phyloP scores from a whole-genome alignment of 2,113 vertebrate species.

The Panthera uncia region DNA sequence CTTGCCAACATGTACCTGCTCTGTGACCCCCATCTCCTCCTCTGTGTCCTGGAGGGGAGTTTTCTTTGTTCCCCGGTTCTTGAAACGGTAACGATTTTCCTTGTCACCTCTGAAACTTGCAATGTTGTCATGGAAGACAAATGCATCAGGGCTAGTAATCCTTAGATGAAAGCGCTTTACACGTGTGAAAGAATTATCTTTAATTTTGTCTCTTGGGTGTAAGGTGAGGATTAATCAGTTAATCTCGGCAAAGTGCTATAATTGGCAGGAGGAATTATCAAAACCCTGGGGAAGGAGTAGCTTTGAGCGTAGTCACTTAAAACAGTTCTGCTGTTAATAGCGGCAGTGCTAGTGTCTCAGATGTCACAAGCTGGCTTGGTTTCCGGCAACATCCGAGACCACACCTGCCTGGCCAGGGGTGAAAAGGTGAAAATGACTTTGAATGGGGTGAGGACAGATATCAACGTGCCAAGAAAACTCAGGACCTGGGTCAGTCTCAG shows the following conservation, averaged over 20 bases:
- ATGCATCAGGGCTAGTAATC: conserved; percentile 34
- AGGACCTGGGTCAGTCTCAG: not conserved
- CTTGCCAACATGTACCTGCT: not conserved
- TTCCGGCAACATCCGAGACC: not conserved
- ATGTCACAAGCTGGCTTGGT: not conserved
- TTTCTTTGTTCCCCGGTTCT: conserved; percentile 21
- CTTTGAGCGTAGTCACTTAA: conserved; percentile 44
- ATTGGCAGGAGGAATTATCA: conserved; percentile 67
- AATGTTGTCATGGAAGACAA: conserved; percentile 51
- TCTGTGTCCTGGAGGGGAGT: not conserved
- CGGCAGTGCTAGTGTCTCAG: not conserved
- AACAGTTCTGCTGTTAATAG: not conserved
- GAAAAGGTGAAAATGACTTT: conserved; percentile 42
- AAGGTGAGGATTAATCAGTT: conserved; percentile 74
- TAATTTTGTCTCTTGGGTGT: conserved; percentile 68
- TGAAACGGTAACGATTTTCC: conserved; percentile 61
- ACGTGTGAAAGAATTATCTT: conserved; percentile 58
- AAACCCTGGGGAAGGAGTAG: conserved; percentile 53
- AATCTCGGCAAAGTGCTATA: conserved; percentile 69
- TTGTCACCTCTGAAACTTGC: conserved; percentile 46
- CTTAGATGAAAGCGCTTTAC: conserved; percentile 63
- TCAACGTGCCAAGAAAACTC: not conserved
- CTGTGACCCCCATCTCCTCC: not conserved
- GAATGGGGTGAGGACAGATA: not conserved
- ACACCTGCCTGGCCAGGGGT: not conserved